Evolutionary conservation across 2,113 vertebrate genomes (phyloP).

Genomic region (Piaya cayana): DNA sequence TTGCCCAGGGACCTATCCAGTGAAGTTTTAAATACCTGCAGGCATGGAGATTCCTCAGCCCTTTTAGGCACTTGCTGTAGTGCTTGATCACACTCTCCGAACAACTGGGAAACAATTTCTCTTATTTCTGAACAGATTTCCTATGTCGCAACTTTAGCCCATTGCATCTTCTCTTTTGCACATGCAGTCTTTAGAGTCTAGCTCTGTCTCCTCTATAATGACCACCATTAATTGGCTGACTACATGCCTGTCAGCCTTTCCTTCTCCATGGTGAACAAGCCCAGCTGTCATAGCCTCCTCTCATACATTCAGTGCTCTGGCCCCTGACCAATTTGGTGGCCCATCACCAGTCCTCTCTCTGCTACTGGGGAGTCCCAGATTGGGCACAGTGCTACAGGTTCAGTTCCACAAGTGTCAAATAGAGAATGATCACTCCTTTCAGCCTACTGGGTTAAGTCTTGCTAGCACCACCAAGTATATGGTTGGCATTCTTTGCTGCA

Average conservation of each 20-base stretch:
- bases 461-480: not conserved
- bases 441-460: not conserved
- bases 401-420: not conserved
- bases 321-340: not conserved
- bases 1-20: not conserved
- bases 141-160: not conserved
- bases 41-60: not conserved
- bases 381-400: not conserved
- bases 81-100: not conserved
- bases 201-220: not conserved
- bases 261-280: not conserved
- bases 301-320: not conserved
- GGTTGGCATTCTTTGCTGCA: not conserved
- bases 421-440: not conserved
- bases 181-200: not conserved
- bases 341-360: fast-evolving
- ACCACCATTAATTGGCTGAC: not conserved
- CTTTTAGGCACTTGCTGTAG: not conserved
- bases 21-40: not conserved
- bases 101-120: not conserved
- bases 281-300: not conserved
- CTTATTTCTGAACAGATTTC: not conserved
- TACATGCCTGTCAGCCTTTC: not conserved
- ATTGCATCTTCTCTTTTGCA: not conserved
- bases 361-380: not conserved